These are phyloP conservation scores for Felis chaus DNA, from an alignment of 2,113 vertebrate genomes.

Conservation along the genomic window DNA sequence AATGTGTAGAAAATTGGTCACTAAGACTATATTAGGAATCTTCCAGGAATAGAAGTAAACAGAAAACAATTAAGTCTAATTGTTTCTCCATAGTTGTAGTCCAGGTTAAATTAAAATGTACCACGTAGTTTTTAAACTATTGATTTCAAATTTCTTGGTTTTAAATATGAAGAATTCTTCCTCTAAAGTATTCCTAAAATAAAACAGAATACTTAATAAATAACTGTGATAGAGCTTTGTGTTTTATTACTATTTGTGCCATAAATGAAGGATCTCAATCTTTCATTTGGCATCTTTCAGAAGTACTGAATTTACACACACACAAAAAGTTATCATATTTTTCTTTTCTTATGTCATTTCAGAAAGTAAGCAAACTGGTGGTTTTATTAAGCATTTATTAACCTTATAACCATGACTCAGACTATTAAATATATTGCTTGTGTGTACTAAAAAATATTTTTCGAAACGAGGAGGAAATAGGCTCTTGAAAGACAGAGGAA, in stretches of 20 bases:
- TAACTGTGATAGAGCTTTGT: background rate
- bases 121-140: background rate
- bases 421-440: background rate
- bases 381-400: slow-evolving; percentile 46
- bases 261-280: slow-evolving; percentile 40
- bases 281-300: slow-evolving; percentile 17
- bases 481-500: background rate
- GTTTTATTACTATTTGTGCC: background rate
- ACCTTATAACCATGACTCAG: background rate
- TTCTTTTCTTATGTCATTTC: slow-evolving; percentile 41
- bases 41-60: slow-evolving; percentile 20
- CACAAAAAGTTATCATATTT: slow-evolving; percentile 23
- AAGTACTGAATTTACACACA: background rate
- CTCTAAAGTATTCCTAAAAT: background rate
- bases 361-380: slow-evolving; percentile 35
- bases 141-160: slow-evolving; percentile 22
- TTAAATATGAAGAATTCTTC: slow-evolving; percentile 7
- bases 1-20: slow-evolving; percentile 25
- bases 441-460: slow-evolving; percentile 18
- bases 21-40: background rate
- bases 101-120: slow-evolving; percentile 41
- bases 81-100: slow-evolving; percentile 1
- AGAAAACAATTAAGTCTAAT: background rate
- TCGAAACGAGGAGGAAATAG: slow-evolving; percentile 18
- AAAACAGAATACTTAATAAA: background rate